Base-by-base conservation (phyloP, 2,797 vertebrate species). In the Coreius guichenoti region DNA sequence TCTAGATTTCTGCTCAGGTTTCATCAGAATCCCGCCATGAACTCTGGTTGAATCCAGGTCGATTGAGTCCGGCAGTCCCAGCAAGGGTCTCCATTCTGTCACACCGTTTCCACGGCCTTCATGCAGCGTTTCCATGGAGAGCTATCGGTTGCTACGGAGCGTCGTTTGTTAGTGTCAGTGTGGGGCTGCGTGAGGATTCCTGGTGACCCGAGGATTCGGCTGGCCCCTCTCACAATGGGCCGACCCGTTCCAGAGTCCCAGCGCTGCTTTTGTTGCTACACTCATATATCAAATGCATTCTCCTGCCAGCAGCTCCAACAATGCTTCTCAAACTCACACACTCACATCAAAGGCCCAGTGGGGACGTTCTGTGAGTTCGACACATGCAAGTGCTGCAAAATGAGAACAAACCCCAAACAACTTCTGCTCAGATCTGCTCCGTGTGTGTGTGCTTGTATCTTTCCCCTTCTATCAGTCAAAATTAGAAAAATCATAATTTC, bases 101-200 rank as follows among this genome's bases (percentile, higher is more conserved):
- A 82, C 89, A 72, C 74, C 17, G 80, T 85, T 61, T 84, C 88
- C 89, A 87, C 87, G 84, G 90, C 91, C 88, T 87, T 92, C 90
- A 89, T 56, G 86, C 84, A 83, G 87, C 70, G 90, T 95, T 95
- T 94, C 94, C 93, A 91, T 93, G 94, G 90, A 93, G 93, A 94
- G 92, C 86, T 89, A 90, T 81, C 73, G 65, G 94, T 96, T 95
- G 93, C 94, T 94, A 95, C 90, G 92, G 93, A 93, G 93, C 89
- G 92, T 95, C 92, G 90, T 94, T 96, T 94, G 93, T 96, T 94
- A 94, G 91, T 93, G 93, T 92, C 91, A 90, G 90, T 58, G 65
- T 5, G 21, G 45, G 81, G 81, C 67, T 83, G 72, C 65, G 73
- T 43, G 81, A 85, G 80, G 83, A 51, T 80, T 85, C 29, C 3